Base-by-base conservation (phyloP, 2,113 vertebrate species). In the Tauraco erythrolophus region DNA sequence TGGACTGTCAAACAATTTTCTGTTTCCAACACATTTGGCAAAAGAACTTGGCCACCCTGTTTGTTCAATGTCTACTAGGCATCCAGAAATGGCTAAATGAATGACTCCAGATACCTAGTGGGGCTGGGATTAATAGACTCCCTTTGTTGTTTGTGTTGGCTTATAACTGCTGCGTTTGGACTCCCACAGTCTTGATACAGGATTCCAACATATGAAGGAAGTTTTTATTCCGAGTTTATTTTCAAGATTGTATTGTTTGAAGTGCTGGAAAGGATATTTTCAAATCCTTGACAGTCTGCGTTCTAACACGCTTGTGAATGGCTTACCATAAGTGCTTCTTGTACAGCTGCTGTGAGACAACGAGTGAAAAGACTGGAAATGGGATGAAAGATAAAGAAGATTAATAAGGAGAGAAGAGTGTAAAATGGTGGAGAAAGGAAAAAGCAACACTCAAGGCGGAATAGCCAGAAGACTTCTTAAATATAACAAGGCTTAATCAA, bases 1-100 rank as follows among this genome's bases (percentile, higher is more conserved):
- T 43, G 62, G 62, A 77, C 58, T 83, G 79, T 86, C 58, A 65
- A 74, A 71, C 1, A 4, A 62, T 81, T 89, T 86, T 93, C 68
- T 74, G 56, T 81, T 91, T 84, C 88, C 84, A 93, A 74, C 51
- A 71, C 27, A 81, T 92, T 35, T 96, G 97, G 97, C 95, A 95
- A 37, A 86, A 78, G 72, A 95, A 84, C 48, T 88, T 91, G 92
- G 88, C 92, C 65, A 84, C 85, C 51, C 45, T 81, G n/a, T 18
- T 72, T 87, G 72, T 64, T 87, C 76, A 48, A 96, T 94, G 51
- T 64, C 90, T 89, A 61, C 53, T 45, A 5, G 37, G 28, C 54
- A 31, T 92, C 45, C 90, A 90, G 79, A 92, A 83, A 83, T 22
- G 65, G 37, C 54, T 43, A 58, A 84, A 88, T 68, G 92, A 94